Evolutionary conservation across 2,888 invertebrate species (phyloP), one percentile per base, ranked within the genome.

Genomic region (Yponomeuta sedellus): DNA sequence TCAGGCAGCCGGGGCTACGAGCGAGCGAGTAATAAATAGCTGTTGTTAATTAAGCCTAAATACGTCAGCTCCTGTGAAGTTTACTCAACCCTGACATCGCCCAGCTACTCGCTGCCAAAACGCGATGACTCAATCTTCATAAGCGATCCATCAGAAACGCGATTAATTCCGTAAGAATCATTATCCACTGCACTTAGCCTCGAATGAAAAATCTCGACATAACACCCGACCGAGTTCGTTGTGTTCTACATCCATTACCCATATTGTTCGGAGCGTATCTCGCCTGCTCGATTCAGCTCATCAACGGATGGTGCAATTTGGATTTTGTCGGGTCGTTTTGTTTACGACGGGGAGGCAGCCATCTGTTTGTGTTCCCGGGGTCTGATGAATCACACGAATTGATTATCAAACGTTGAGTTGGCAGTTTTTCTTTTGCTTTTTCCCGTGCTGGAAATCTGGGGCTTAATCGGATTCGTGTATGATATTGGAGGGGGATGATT

Each of bases 101-200:
- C 22, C 64, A 66, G 44, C 61, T 44, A 19, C 40, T 16, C 39
- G 59, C 59, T 39, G 22, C 52, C 16, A 25, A 59, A 59, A 6
- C 65, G 28, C 78, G 84, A 79, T 90, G 90, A 90, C 86, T 79
- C 73, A 71, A 80, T 73, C 71, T 44, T 64, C 56, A 78, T 87
- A 87, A 90, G 85, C 87, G 89, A 85, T 88, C 86, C 83, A 89
- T 86, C 88, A 80, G 86, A 75, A 71, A 77, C 75, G 80, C 73
- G 85, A 88, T 88, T 90, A 88, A 90, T 90, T 86, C 83, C 77
- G 68, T 76, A 84, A 79, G 88, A 90, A 88, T 89, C 88, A 88
- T 89, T 88, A 85, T 79, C 74, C 44, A 52, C 44, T 52, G 44
- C 44, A 52, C 44, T 16, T 12, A 16, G 44, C 44, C 16, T 52